Evolutionary conservation across 1,140 invertebrate species (phyloP).

Genomic region (Zeugodacus cucurbitae): DNA sequence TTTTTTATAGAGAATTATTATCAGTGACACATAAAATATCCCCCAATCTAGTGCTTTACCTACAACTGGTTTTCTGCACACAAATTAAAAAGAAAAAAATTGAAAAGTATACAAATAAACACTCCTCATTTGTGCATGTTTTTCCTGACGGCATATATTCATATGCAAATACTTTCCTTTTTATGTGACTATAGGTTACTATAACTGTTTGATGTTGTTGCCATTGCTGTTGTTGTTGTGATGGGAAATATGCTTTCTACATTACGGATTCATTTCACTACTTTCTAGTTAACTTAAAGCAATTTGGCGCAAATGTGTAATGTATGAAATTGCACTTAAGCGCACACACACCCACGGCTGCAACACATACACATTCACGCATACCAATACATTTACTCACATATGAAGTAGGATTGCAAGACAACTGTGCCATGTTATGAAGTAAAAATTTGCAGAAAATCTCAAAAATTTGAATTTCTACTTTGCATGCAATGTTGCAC

Average conservation of each 20-base stretch:
- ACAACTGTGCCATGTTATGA: neutral
- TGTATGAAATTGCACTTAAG: constrained; percentile 16
- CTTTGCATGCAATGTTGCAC: constrained; percentile 16
- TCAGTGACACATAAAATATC: too few relatives aligned
- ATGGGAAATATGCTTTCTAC: neutral
- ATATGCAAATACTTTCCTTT: too few relatives aligned
- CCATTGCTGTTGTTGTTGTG: neutral
- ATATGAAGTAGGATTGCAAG: neutral
- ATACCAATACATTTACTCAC: neutral
- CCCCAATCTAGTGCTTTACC: too few relatives aligned
- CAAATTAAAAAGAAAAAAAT: too few relatives aligned
- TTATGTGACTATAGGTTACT: too few relatives aligned
- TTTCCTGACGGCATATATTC: too few relatives aligned
- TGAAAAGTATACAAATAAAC: too few relatives aligned
- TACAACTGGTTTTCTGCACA: too few relatives aligned
- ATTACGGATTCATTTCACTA: constrained; percentile 1
- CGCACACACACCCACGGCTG: neutral
- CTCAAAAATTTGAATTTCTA: constrained; percentile 21
- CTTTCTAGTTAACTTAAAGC: neutral
- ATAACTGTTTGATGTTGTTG: neutral
- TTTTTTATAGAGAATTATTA: too few relatives aligned
- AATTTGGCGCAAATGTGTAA: constrained; percentile 13
- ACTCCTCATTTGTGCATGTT: too few relatives aligned
- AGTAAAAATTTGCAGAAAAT: constrained; percentile 17
- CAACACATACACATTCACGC: neutral